Evolutionary conservation across 1,140 invertebrate species (phyloP).

Genomic region (Sitodiplosis mosellana): DNA sequence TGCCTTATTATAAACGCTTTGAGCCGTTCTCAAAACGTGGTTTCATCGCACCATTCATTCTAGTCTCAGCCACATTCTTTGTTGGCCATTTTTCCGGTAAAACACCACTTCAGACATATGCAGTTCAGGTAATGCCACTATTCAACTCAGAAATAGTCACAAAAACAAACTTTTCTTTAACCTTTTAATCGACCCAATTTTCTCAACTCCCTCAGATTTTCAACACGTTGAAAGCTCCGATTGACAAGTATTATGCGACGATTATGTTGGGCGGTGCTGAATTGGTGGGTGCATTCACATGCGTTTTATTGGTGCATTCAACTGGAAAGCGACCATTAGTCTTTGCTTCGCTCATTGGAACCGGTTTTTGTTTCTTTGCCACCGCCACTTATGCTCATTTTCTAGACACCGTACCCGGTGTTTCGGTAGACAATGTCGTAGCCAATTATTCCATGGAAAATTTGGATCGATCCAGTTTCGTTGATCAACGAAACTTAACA

Average conservation of each 20-base stretch:
- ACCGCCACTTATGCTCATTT: slow-evolving; percentile 20
- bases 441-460: slow-evolving; percentile 16
- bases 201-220: slow-evolving; percentile 32
- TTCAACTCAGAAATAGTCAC: background rate
- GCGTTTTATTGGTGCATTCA: slow-evolving; percentile 43
- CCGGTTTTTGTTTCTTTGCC: slow-evolving; percentile 37
- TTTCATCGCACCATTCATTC: slow-evolving; percentile 40
- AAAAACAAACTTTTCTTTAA: background rate
- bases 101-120: slow-evolving; percentile 47
- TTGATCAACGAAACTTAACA: slow-evolving; percentile 19
- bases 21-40: slow-evolving; percentile 28
- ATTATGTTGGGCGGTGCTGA: slow-evolving; percentile 47
- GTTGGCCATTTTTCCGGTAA: slow-evolving; percentile 50
- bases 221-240: slow-evolving; percentile 40
- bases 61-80: slow-evolving; percentile 45
- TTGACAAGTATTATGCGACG: slow-evolving; percentile 52
- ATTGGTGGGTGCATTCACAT: slow-evolving; percentile 38
- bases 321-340: slow-evolving; percentile 47
- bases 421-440: slow-evolving; percentile 21
- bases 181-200: background rate
- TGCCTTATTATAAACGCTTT: slow-evolving; percentile 7
- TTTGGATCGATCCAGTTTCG: slow-evolving; percentile 15
- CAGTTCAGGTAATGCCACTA: slow-evolving; percentile 28
- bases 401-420: slow-evolving; percentile 17
- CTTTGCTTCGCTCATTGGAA: slow-evolving; percentile 42